A percentile compares a stretch with the other conserved stretches of the same genome.
phyloP scores from a whole-genome alignment of 2,797 vertebrate species.

The Balearica regulorum region DNA sequence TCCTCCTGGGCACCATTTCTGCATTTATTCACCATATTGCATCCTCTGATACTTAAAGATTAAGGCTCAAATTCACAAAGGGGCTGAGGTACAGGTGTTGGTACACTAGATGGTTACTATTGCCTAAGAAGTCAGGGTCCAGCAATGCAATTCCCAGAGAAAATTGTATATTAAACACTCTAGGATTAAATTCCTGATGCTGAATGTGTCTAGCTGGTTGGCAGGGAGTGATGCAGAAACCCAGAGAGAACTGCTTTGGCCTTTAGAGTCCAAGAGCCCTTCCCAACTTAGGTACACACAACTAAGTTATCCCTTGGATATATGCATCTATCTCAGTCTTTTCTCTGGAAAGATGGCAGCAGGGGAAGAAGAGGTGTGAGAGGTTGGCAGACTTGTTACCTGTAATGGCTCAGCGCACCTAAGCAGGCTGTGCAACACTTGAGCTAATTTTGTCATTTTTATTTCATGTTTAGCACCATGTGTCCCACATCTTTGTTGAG shows the following conservation, averaged over 20 bases:
- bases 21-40: neutral
- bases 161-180: neutral
- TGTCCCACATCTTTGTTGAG: neutral
- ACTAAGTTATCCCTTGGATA: neutral
- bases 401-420: neutral
- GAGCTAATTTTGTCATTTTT: neutral
- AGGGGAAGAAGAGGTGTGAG: neutral
- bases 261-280: neutral
- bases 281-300: neutral
- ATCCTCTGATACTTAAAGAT: neutral
- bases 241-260: neutral
- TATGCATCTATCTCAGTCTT: neutral
- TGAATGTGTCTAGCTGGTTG: rapidly evolving
- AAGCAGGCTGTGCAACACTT: neutral
- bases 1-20: neutral
- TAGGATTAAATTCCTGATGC: neutral
- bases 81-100: neutral
- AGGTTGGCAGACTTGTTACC: neutral
- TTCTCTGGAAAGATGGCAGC: neutral
- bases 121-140: neutral
- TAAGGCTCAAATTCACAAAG: neutral
- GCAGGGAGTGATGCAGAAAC: neutral
- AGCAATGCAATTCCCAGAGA: neutral
- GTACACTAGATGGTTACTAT: neutral
- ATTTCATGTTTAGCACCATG: neutral